Conservation (phyloP, 2,113 vertebrate genomes). For the Notechis scutatus region DNA sequence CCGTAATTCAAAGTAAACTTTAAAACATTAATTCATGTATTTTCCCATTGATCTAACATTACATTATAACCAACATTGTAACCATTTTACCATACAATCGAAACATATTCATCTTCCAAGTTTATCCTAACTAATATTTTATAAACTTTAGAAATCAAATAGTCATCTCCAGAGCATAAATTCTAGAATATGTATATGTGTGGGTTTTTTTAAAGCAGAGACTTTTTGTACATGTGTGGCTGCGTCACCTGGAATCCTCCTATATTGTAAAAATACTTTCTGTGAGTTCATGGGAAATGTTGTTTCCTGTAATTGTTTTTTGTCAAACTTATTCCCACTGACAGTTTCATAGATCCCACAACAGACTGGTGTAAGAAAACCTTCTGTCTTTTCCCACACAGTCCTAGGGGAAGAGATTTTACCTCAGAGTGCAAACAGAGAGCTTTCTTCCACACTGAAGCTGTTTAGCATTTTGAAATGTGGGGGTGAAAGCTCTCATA, state of each 20-base stretch:
- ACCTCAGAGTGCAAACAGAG: background rate
- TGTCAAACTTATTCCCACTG: background rate
- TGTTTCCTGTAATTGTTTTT: background rate
- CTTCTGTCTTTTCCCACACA: background rate
- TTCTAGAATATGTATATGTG: background rate
- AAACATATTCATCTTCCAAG: background rate
- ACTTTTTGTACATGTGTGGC: background rate
- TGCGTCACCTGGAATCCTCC: conserved; percentile 4
- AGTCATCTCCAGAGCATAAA: background rate
- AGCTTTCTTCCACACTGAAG: background rate
- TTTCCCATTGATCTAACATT: background rate
- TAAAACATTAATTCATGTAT: background rate
- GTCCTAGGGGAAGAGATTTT: background rate
- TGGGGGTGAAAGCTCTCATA: background rate
- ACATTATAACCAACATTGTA: background rate
- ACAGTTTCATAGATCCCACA: background rate
- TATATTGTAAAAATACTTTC: conserved; percentile 20
- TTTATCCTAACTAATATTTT: background rate
- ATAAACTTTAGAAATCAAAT: background rate
- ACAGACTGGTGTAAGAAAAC: background rate
- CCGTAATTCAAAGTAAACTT: background rate
- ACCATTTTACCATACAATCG: background rate
- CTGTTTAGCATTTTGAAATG: background rate
- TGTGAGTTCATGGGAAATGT: conserved; percentile 4
- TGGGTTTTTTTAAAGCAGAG: background rate